Evolutionary conservation across 2,888 invertebrate species (phyloP), one percentile per base, ranked within the genome.

Genomic region (Tiliacea aurago): DNA sequence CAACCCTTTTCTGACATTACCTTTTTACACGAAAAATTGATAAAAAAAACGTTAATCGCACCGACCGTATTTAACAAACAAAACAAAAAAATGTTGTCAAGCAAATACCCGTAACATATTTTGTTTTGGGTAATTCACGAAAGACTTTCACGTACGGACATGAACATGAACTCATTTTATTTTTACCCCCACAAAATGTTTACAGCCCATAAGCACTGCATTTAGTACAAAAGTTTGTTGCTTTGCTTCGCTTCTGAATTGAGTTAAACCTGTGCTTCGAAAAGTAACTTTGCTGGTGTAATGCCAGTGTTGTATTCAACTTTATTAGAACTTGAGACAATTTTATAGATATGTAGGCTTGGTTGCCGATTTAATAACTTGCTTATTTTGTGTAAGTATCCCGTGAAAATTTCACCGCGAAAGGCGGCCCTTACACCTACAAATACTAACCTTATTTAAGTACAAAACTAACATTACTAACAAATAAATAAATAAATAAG

Each of bases 171-270:
- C 43, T 15, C 59, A 69, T 49, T 65, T 49, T 55, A 45, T 70
- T 56, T 41, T 61, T 47, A 45, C 15, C 23, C n/a, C 7, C 4
- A 6, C 61, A 43, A 78, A 71, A 67, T 51, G 37, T 78, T 78
- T 65, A 43, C 70, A 28, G 23, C 47, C 20, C 41, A 23, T 43
- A 59, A 65, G 51, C 63, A 23, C 33, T 58, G 66, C 63, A 67
- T 70, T 70, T 62, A n/a, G 20, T 45, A 10, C 15, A 0, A n/a
- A 45, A 33, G n/a, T 72, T 51, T 61, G 51, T 45, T 51, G 7
- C n/a, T 28, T 43, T 43, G 15, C 59, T 51, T 63, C 15, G 58
- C 33, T 62, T 56, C 51, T 56, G n/a, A 56, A 65, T 73, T 78
- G 51, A 53, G 33, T 66, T 65, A 65, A n/a, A 65, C 28, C 11